Evolutionary conservation across 2,888 invertebrate genomes (phyloP), one percentile per base, ranked within the genome.

Genomic region (Adela reaumurella): DNA sequence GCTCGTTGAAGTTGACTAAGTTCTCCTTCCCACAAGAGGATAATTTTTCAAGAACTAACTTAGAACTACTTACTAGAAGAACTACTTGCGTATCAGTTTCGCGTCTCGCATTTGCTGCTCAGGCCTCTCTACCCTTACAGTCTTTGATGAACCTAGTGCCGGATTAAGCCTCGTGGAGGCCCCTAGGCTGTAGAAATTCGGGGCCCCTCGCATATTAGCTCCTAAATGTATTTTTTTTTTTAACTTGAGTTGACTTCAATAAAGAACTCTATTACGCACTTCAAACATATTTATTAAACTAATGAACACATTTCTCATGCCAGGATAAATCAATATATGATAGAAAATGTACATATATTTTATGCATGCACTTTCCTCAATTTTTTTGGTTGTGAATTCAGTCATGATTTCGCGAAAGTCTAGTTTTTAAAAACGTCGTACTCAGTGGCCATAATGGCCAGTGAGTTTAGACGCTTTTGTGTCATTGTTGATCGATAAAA

Each of bases 401-500:
- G 14, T 45, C 20, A 45, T 3, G 10, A 19, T 20, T 14, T 45
- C 19, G 19, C 20, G 20, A 20, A 45, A 19, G 20, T 45, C 18
- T 8, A 43, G 6, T 19, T 16, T 43, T 17, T 19, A 11, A 17
- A 43, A 19, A 48, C 19, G 43, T 19, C 45, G 10, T 45, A 45
- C 20, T 45, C 45, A 20, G 45, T 45, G 45, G 24, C 24, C 45
- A 45, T 45, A 14, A 19, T 18, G 45, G 45, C 45, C 19, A 19
- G 17, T 28, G 28, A 20, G 41, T 28, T 47, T 19, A 51, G 46
- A 19, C 50, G 45, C 20, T 51, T 46, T 47, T 51, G 51, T n/a
- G 42, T 19, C 50, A 51, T 51, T 18, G 51, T 45, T 29, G 19
- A n/a, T n/a, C n/a, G n/a, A n/a, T n/a, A n/a, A n/a, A 52, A 51